These are phyloP conservation scores for Aspidapion aeneum DNA, from an alignment of 2,888 invertebrate species.

Conservation along the genomic window DNA sequence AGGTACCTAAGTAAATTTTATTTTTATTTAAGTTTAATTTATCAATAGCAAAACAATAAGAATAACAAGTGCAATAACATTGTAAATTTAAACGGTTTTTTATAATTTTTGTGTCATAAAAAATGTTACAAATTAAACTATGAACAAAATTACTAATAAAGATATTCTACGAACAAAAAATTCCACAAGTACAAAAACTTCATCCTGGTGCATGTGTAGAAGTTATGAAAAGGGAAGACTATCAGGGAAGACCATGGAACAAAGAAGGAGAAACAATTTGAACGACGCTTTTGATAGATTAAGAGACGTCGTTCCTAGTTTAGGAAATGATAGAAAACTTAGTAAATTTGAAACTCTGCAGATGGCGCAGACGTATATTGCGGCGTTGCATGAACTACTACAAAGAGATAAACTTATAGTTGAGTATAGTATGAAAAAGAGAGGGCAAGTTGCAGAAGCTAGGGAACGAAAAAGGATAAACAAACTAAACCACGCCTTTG, in stretches of 20 bases:
- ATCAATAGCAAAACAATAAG: slow-evolving; percentile 28
- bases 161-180: slow-evolving; percentile 16
- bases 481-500: slow-evolving; percentile 70
- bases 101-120: slow-evolving; percentile 25
- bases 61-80: slow-evolving; percentile 37
- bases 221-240: slow-evolving; percentile 57
- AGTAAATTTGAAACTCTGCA: slow-evolving; percentile 75
- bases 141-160: slow-evolving; percentile 21
- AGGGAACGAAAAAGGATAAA: slow-evolving; percentile 71
- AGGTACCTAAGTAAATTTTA: no score
- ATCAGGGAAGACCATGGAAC: slow-evolving; percentile 71
- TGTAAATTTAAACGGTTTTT: slow-evolving; percentile 30
- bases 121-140: slow-evolving; percentile 34
- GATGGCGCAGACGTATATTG: slow-evolving; percentile 75
- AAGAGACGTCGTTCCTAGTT: slow-evolving; percentile 65
- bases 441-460: slow-evolving; percentile 68
- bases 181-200: slow-evolving; percentile 4
- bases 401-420: slow-evolving; percentile 42
- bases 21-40: slow-evolving; percentile 2
- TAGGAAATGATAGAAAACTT: slow-evolving; percentile 66
- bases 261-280: slow-evolving; percentile 68
- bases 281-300: slow-evolving; percentile 71
- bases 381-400: slow-evolving; percentile 62
- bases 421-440: slow-evolving; percentile 54
- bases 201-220: slow-evolving; percentile 39